Conservation (phyloP, 2,113 vertebrate species). For the Eclectus roratus region DNA sequence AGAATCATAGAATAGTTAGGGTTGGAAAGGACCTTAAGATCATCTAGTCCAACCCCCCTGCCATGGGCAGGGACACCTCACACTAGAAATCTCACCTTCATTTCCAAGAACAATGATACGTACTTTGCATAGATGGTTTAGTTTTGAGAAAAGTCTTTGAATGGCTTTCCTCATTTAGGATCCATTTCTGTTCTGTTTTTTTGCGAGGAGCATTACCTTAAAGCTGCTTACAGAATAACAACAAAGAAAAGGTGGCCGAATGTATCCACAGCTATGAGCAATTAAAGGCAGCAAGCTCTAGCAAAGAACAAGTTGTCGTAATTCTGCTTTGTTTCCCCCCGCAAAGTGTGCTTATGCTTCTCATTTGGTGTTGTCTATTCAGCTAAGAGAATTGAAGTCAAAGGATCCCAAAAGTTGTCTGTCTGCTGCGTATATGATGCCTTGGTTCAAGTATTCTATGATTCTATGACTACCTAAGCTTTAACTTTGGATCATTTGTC, state of each 20-base stretch:
- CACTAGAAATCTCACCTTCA: background rate
- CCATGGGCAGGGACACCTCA: background rate
- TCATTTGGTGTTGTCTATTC: background rate
- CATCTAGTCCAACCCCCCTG: background rate
- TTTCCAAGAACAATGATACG: background rate
- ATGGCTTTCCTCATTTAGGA: background rate
- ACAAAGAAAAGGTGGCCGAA: background rate
- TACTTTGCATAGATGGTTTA: background rate
- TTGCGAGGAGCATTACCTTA: background rate
- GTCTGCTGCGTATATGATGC: background rate
- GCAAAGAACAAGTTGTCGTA: background rate
- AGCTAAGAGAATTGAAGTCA: background rate
- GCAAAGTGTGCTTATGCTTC: background rate
- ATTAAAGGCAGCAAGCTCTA: background rate
- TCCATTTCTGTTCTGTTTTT: background rate
- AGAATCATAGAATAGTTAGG: background rate
- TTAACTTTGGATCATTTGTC: background rate
- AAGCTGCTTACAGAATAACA: background rate
- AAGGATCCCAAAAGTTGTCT: background rate
- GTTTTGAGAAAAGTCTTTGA: background rate
- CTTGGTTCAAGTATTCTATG: background rate
- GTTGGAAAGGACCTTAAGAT: background rate
- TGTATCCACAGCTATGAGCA: background rate
- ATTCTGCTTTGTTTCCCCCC: background rate
- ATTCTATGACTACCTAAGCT: background rate